Conservation (phyloP, 2,888 invertebrate genomes). For the Drosophila anomalata region DNA sequence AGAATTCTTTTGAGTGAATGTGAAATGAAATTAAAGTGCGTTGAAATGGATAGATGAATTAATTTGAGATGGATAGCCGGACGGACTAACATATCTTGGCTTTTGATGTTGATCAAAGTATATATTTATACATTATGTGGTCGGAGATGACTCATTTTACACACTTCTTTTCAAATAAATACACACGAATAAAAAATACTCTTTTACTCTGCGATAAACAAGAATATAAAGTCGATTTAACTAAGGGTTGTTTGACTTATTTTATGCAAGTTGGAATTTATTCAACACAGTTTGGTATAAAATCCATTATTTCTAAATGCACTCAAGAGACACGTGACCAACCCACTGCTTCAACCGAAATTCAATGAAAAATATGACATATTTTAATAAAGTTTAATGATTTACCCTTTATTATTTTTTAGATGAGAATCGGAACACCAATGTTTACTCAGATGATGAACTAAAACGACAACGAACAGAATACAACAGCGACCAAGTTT, state of each 20-base stretch:
- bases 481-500: conserved; percentile 95
- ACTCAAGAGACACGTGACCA: conserved; percentile 72
- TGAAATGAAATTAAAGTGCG: too few species aligned
- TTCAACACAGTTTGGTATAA: background rate
- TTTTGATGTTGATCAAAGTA: too few species aligned
- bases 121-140: background rate
- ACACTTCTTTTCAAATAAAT: background rate
- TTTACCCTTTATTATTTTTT: conserved; percentile 78
- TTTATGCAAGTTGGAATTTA: background rate
- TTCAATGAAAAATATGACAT: conserved; percentile 8
- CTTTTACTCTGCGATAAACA: background rate
- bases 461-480: conserved; percentile 94
- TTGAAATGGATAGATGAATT: too few species aligned
- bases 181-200: background rate
- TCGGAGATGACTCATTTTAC: background rate
- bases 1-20: too few species aligned
- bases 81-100: too few species aligned
- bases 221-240: background rate
- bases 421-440: conserved; percentile 95
- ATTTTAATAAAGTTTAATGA: conserved; percentile 42
- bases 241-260: background rate
- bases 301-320: conserved; percentile 52
- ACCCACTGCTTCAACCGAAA: conserved; percentile 7
- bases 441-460: conserved; percentile 94
- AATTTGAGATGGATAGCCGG: too few species aligned